phyloP scores from a whole-genome alignment of 2,797 vertebrate species.

The Ambastaia sidthimunki region DNA sequence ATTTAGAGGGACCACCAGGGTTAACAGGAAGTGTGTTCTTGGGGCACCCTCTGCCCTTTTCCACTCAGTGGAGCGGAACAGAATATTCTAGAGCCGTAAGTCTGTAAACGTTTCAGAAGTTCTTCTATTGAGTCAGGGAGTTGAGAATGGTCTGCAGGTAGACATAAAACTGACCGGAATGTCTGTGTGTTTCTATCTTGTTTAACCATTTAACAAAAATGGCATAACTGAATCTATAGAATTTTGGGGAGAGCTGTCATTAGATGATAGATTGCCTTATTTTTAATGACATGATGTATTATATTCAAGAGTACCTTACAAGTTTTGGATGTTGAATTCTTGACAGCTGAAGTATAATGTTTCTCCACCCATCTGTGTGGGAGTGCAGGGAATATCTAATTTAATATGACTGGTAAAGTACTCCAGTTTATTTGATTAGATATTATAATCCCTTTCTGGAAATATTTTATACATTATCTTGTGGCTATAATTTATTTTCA shows the following conservation, averaged over 20 bases:
- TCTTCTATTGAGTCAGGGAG: constrained; percentile 26
- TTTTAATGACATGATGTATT: constrained; percentile 30
- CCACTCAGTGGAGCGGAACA: constrained; percentile 16
- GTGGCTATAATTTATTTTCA: not conserved
- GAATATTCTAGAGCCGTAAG: not conserved
- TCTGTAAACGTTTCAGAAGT: constrained; percentile 26
- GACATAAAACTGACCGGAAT: not conserved
- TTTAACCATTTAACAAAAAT: constrained; percentile 21
- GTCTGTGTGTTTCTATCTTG: constrained; percentile 5
- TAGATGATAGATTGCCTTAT: constrained; percentile 33
- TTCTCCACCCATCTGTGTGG: constrained; percentile 36
- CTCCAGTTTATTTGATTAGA: constrained; percentile 34
- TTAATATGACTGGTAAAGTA: constrained; percentile 36
- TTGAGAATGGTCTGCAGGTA: constrained; percentile 17
- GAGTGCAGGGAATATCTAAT: constrained; percentile 32
- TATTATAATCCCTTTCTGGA: constrained; percentile 18
- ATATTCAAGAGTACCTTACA: constrained; percentile 36
- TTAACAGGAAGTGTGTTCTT: constrained; percentile 65
- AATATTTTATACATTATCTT: constrained; percentile 26
- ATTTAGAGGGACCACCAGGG: constrained; percentile 70
- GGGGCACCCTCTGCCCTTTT: constrained; percentile 56
- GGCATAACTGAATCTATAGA: constrained; percentile 8
- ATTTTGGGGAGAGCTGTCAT: constrained; percentile 14
- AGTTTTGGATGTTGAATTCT: constrained; percentile 11
- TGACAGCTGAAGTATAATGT: constrained; percentile 28